phyloP scores from a whole-genome alignment of 2,113 vertebrate genomes.

The Labeo rohita region DNA sequence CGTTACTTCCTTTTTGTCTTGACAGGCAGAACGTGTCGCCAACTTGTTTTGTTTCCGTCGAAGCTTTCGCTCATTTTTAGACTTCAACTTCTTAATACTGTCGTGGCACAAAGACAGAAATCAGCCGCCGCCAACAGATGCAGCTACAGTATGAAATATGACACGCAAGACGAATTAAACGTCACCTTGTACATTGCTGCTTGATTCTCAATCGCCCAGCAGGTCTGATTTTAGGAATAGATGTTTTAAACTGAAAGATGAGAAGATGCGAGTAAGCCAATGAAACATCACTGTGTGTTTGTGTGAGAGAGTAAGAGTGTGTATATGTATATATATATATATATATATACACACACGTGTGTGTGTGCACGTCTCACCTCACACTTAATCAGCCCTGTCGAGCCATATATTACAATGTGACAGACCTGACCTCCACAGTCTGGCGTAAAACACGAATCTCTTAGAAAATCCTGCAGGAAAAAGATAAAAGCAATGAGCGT shows the following conservation, averaged over 20 bases:
- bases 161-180: neutral
- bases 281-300: neutral
- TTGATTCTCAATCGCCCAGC: constrained; percentile 77
- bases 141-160: neutral
- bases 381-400: constrained; percentile 87
- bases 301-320: neutral
- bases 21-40: constrained; percentile 62
- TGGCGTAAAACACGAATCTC: constrained; percentile 88
- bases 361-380: constrained; percentile 76
- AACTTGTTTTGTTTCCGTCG: constrained; percentile 74
- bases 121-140: neutral
- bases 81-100: constrained; percentile 85
- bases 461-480: constrained; percentile 86
- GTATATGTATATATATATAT: too few relatives aligned
- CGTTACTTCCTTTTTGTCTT: constrained; percentile 50
- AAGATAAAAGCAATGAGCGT: neutral
- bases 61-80: constrained; percentile 80
- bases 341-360: too few relatives aligned
- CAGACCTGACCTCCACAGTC: constrained; percentile 88
- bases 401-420: constrained; percentile 83
- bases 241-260: constrained; percentile 85
- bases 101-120: neutral
- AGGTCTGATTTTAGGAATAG: constrained; percentile 75
- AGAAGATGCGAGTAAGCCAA: constrained; percentile 21
- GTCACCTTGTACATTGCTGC: constrained; percentile 90